These are phyloP conservation scores for Osmerus eperlanus DNA, from an alignment of 2,113 vertebrate genomes.

Conservation along the genomic window DNA sequence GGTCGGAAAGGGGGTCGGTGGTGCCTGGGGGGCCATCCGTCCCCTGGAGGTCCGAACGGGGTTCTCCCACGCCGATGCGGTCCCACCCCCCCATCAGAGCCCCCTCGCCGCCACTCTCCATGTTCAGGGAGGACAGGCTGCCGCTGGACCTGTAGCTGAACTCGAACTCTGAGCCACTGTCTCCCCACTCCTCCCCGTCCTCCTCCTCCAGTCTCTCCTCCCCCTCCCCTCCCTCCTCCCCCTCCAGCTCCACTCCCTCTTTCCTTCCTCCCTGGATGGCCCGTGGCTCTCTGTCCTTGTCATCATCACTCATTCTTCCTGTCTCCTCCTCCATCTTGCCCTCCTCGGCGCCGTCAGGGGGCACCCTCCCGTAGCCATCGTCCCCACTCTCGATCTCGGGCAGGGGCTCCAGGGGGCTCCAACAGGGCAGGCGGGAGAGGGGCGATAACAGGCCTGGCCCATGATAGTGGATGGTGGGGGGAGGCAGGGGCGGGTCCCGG, in stretches of 20 bases:
- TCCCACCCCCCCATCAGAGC: constrained; percentile 53
- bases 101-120: constrained; percentile 60
- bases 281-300: constrained; percentile 48
- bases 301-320: constrained; percentile 36
- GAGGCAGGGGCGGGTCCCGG: constrained; percentile 38
- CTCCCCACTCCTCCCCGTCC: constrained; percentile 59
- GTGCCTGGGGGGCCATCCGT: neutral
- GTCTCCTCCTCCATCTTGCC: constrained; percentile 61
- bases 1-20: neutral
- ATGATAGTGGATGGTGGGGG: constrained; percentile 27
- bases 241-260: constrained; percentile 43
- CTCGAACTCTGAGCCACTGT: constrained; percentile 83
- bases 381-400: constrained; percentile 71
- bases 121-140: constrained; percentile 75
- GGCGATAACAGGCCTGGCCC: constrained; percentile 53
- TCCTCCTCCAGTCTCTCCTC: constrained; percentile 46
- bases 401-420: constrained; percentile 71
- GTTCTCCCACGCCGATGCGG: constrained; percentile 58
- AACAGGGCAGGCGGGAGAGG: constrained; percentile 64
- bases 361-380: constrained; percentile 74
- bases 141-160: constrained; percentile 81
- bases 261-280: constrained; percentile 32
- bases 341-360: constrained; percentile 86
- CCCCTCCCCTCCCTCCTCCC: constrained; percentile 46
- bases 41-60: constrained; percentile 13